Conservation (phyloP, 2,113 vertebrate genomes). For the Spermophilus dauricus region DNA sequence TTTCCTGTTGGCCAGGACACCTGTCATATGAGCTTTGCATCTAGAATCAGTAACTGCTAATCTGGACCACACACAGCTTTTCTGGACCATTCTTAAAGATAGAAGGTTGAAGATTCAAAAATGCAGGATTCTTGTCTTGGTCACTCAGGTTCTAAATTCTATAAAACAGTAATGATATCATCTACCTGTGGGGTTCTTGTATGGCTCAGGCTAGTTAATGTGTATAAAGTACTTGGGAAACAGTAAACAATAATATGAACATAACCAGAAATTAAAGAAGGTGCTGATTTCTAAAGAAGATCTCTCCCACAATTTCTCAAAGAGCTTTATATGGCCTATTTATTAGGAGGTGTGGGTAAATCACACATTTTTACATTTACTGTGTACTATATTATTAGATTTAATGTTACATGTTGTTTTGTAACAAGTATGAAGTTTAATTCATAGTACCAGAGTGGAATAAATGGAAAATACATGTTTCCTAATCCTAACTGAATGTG, state of each 20-base stretch:
- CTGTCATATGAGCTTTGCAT: conserved; percentile 87
- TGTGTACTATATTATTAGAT: neutral
- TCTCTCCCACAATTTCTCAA: neutral
- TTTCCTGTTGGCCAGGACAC: conserved; percentile 87
- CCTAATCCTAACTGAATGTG: neutral
- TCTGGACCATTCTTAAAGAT: conserved; percentile 51
- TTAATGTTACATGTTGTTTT: neutral
- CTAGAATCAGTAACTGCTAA: conserved; percentile 81
- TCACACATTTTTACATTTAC: neutral
- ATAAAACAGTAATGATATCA: neutral
- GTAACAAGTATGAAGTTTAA: neutral
- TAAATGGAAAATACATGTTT: neutral
- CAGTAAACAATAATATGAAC: neutral
- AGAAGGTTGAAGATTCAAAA: neutral
- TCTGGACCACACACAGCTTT: conserved; percentile 80
- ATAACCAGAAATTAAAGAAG: neutral
- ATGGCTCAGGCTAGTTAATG: neutral
- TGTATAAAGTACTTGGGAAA: neutral
- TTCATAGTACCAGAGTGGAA: neutral
- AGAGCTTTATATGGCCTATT: neutral
- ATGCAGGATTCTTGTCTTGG: neutral
- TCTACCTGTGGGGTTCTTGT: neutral
- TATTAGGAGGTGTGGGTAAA: conserved; percentile 2
- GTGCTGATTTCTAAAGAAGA: neutral
- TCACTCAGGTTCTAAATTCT: neutral